Evolutionary conservation across 1,140 invertebrate genomes (phyloP), one percentile per base, ranked within the genome.

Genomic region (Megalopta genalis): DNA sequence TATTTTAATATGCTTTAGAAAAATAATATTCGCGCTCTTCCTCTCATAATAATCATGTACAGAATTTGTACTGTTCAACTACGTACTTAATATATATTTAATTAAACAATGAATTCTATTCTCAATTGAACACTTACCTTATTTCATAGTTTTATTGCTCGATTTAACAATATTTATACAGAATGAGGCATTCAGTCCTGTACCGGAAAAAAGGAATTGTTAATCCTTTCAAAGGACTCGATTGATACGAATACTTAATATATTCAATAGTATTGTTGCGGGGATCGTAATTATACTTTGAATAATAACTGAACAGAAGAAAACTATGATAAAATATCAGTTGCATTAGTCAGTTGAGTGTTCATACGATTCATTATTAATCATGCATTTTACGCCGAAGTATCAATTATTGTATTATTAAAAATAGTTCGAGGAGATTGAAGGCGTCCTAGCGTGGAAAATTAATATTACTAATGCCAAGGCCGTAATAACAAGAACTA

Each of bases 91-190:
- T 72, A 46, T 46, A 37, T 46, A 23, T 62, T 71, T 72, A 52
- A 42, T 60, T 73, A 74, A 54, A 42, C 12, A n/a, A 71, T 27
- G 57, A 42, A 79, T 71, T 77, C 18, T 54, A 64, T n/a, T 64
- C 64, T 68, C 72, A 67, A 42, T 80, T 67, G 4, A 69, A 60
- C 77, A 80, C 79, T 80, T 80, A 80, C 79, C 79, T 80, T 80
- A 77, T 46, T 66, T 79, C 6, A 64, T 68, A 46, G 7, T 49
- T n/a, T 64, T 59, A 72, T 72, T 65, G 39, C n/a, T 63, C 65
- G 46, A 49, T 23, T 66, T 5, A 2, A 10, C 60, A 42, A 64
- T 23, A 60, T 16, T n/a, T 77, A 63, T 71, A 37, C 32, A 77
- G 23, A 21, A 4, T 77, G 68, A 77, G 68, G 59, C 59, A 77